Evolutionary conservation across 1,140 invertebrate genomes (phyloP).

Genomic region (Macrobrachium nipponense): DNA sequence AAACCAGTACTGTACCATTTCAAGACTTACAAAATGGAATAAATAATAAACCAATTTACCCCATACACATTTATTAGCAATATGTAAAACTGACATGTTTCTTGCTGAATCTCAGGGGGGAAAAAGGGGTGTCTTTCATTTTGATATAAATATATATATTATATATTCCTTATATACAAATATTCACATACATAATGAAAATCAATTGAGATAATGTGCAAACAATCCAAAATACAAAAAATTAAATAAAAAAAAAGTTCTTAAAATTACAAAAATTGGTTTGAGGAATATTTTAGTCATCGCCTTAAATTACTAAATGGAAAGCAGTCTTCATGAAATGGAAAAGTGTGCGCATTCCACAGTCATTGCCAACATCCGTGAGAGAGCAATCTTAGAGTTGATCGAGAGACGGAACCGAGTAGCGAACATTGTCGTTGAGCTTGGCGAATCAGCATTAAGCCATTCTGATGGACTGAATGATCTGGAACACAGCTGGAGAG

Average conservation of each 20-base stretch:
- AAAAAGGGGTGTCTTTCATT: constrained; percentile 24
- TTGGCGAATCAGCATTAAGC: constrained; percentile 66
- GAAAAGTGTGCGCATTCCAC: constrained; percentile 30
- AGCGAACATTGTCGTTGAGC: neutral
- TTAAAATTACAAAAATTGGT: constrained; percentile 20
- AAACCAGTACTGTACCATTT: too few species aligned
- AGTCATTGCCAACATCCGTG: constrained; percentile 37
- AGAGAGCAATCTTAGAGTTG: constrained; percentile 31
- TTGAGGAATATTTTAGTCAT: constrained; percentile 25
- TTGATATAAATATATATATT: constrained; percentile 59
- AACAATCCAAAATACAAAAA: constrained; percentile 45
- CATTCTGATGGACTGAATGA: constrained; percentile 92
- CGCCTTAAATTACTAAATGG: constrained; percentile 52
- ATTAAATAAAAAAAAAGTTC: constrained; percentile 26
- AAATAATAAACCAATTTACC: too few species aligned
- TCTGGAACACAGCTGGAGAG: constrained; percentile 91
- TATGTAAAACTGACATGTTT: neutral
- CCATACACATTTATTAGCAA: too few species aligned
- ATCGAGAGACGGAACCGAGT: constrained; percentile 2
- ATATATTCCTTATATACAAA: constrained; percentile 61
- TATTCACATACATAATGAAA: constrained; percentile 46
- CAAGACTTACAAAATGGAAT: too few species aligned
- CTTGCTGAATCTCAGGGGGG: constrained; percentile 32
- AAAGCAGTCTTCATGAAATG: constrained; percentile 34
- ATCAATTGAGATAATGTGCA: constrained; percentile 34